Evolutionary conservation across 2,888 invertebrate genomes (phyloP).

Genomic region (Ichneumoninae sp.): DNA sequence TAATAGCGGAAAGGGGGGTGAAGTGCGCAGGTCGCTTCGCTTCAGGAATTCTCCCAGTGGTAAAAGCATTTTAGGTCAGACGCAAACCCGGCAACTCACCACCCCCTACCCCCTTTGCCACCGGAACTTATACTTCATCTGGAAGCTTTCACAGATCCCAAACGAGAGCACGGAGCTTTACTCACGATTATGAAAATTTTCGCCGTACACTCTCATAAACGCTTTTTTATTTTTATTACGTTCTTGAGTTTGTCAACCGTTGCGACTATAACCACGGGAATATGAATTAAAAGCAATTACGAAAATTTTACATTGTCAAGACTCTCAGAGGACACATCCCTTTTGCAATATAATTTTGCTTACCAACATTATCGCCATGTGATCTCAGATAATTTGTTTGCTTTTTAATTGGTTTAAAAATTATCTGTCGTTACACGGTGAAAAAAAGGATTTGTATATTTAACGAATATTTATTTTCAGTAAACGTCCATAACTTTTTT

Average conservation of each 20-base stretch:
- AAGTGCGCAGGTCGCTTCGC: slow-evolving; percentile 51
- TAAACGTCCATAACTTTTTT: no score
- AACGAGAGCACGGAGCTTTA: slow-evolving; percentile 8
- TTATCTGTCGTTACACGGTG: no score
- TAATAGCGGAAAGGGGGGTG: slow-evolving; percentile 63
- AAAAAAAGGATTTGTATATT: no score
- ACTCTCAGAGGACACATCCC: not conserved
- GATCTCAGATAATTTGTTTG: not conserved
- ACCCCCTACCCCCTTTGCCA: slow-evolving; percentile 1
- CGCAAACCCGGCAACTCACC: slow-evolving; percentile 57
- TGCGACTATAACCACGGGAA: not conserved
- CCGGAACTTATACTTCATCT: slow-evolving; percentile 23
- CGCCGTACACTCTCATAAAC: not conserved
- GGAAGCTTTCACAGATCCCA: slow-evolving; percentile 17
- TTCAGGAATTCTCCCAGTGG: slow-evolving; percentile 55
- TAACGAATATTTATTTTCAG: no score
- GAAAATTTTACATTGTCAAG: not conserved
- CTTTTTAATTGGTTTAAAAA: not conserved
- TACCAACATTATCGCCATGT: not conserved
- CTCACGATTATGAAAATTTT: slow-evolving; percentile 37
- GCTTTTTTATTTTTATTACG: not conserved
- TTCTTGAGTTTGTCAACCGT: not conserved
- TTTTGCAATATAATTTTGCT: not conserved
- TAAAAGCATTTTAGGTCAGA: slow-evolving; percentile 71
- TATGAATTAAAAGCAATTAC: not conserved